Evolutionary conservation across 2,797 vertebrate species (phyloP).

Genomic region (Cottoperca gobio): DNA sequence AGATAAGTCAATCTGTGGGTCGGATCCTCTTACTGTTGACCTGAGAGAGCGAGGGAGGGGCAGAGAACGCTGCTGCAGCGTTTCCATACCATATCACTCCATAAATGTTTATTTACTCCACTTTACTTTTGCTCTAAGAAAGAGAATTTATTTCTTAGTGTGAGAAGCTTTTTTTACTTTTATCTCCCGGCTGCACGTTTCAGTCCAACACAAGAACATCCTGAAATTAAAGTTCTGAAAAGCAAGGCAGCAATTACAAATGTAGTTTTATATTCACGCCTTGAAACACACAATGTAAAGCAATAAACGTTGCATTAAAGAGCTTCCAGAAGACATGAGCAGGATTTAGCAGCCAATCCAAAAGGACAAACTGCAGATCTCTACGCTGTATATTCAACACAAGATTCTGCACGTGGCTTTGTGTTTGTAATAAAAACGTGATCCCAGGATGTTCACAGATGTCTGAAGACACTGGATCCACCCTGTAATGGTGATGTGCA

Average conservation of each 20-base stretch:
- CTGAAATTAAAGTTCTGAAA: conserved; percentile 17
- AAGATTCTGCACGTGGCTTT: conserved; percentile 2
- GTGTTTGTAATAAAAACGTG: conserved; percentile 10
- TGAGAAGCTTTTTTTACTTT: conserved; percentile 8
- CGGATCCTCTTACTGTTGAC: conserved; percentile 83
- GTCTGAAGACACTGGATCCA: background rate
- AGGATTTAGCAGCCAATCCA: conserved; percentile 81
- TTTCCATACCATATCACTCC: conserved; percentile 59
- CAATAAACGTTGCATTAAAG: conserved; percentile 86
- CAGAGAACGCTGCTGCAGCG: conserved; percentile 42
- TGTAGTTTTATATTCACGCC: background rate
- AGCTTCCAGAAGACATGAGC: conserved; percentile 85
- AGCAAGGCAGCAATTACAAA: conserved; percentile 8
- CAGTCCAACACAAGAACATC: conserved; percentile 1
- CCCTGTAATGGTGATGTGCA: background rate
- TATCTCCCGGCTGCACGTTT: conserved; percentile 1
- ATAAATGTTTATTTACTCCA: conserved; percentile 63
- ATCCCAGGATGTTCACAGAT: conserved; percentile 17
- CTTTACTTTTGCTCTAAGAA: conserved; percentile 32
- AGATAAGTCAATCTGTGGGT: conserved; percentile 86
- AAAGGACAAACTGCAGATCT: conserved; percentile 47
- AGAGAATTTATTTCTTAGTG: conserved; percentile 11
- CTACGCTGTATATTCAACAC: conserved; percentile 16
- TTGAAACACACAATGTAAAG: conserved; percentile 77
- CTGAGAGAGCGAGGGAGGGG: conserved; percentile 61